phyloP scores from a whole-genome alignment of 2,888 invertebrate species.

The Drosophila paramelanica region DNA sequence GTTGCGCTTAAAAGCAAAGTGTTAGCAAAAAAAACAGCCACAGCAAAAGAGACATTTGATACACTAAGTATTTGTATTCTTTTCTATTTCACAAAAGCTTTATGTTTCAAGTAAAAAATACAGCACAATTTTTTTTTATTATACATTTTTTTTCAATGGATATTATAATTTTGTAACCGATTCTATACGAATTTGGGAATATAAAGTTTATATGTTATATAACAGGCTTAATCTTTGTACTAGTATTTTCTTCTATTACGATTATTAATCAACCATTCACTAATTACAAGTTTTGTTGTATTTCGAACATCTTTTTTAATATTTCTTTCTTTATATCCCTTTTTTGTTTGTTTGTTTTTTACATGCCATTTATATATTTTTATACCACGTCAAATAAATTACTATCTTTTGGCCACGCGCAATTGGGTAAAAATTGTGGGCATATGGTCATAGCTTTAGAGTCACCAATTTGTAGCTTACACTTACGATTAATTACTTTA shows the following conservation, averaged over 20 bases:
- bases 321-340: no score
- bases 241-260: not conserved
- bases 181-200: not conserved
- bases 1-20: constrained; percentile 37
- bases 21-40: constrained; percentile 34
- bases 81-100: constrained; percentile 23
- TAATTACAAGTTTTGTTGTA: not conserved
- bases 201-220: no score
- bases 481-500: no score
- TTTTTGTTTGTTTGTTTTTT: no score
- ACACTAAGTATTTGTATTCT: constrained; percentile 26
- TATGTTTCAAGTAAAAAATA: constrained; percentile 15
- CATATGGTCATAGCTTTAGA: no score
- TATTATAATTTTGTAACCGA: not conserved
- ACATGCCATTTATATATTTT: no score
- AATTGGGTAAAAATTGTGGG: no score
- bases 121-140: constrained; percentile 1
- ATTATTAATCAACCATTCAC: not conserved
- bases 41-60: constrained; percentile 22
- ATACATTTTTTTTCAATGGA: not conserved
- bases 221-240: no score
- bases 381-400: no score
- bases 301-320: not conserved
- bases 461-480: no score
- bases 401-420: no score